Base-by-base conservation (phyloP, 2,797 vertebrate genomes). In the Sibirionetta formosa region DNA sequence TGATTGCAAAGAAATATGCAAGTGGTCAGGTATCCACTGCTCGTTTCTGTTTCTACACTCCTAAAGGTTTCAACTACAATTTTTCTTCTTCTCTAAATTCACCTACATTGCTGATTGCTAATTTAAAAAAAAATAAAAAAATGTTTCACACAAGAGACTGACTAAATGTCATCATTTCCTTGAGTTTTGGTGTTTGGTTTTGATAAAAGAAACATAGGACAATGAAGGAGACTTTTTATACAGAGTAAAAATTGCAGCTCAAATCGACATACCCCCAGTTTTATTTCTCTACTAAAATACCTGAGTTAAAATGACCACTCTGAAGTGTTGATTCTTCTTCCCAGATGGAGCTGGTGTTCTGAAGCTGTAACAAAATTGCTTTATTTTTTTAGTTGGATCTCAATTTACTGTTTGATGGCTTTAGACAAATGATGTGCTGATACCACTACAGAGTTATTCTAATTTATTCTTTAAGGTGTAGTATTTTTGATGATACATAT, bases 171-270 rank as follows among this genome's bases (percentile, higher is more conserved):
- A 83, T 81, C 24, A 16, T 33, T 44, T 79, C 24, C 9, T 24
- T 7, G 12, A 60, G 24, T 53, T 93, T 50, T 86, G 56, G 46
- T 3, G 1, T 82, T 89, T 94, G 85, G 18, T 88, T 97, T 95
- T 89, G 66, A 31, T 79, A 89, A 83, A 79, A 96, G 68, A 64
- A 88, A 42, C 57, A 13, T 58, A 86, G 75, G 92, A 54, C 40
- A 9, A 86, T 85, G 84, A 85, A 90, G 88, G 88, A 91, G 92
- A 88, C 56, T 65, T n/a, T 75, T 83, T 88, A 42, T 57, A 29
- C 6, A 35, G 26, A 61, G 42, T 44, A 83, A 91, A 86, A 88
- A 12, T 11, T 63, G 24, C 5, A 2, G n/a, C 51, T 86, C 53
- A 79, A 70, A 64, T 81, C 48, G 84, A 53, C 24, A 27, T 16